A percentile compares a stretch with the other conserved stretches of the same genome.
phyloP scores from a whole-genome alignment of 2,113 vertebrate genomes.

The Trematocara macrostoma region DNA sequence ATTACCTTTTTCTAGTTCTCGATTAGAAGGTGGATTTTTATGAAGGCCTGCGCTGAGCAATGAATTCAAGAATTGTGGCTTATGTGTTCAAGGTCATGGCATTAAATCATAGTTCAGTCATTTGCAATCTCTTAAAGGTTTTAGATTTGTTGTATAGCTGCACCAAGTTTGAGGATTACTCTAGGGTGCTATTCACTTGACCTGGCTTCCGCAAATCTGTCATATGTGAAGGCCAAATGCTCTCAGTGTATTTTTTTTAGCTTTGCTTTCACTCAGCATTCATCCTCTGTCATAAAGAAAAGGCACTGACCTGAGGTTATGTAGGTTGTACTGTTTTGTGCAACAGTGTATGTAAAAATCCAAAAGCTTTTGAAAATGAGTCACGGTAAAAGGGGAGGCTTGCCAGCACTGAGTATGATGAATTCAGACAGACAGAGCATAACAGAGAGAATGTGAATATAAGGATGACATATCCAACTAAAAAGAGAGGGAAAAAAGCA shows the following conservation, averaged over 20 bases:
- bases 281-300: background rate
- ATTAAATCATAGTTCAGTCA: slow-evolving; percentile 15
- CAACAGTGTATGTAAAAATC: slow-evolving; percentile 23
- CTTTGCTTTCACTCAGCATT: background rate
- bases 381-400: slow-evolving; percentile 24
- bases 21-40: slow-evolving; percentile 19
- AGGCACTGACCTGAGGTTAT: background rate
- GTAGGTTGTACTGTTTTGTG: background rate
- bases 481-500: background rate
- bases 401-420: slow-evolving; percentile 26
- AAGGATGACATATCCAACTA: slow-evolving; percentile 11
- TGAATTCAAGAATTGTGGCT: slow-evolving; percentile 36
- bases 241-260: background rate
- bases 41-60: background rate
- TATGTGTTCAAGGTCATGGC: slow-evolving; percentile 22
- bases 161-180: slow-evolving; percentile 39
- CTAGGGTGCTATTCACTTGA: slow-evolving; percentile 13
- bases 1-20: slow-evolving; percentile 42
- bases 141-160: background rate
- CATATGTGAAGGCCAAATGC: background rate
- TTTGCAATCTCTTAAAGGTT: slow-evolving; percentile 35
- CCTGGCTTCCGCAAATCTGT: slow-evolving; percentile 23
- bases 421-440: slow-evolving; percentile 27
- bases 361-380: slow-evolving; percentile 41
- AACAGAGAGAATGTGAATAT: slow-evolving; percentile 9